Evolutionary conservation across 2,113 vertebrate genomes (phyloP).

Genomic region (Rafetus swinhoei): DNA sequence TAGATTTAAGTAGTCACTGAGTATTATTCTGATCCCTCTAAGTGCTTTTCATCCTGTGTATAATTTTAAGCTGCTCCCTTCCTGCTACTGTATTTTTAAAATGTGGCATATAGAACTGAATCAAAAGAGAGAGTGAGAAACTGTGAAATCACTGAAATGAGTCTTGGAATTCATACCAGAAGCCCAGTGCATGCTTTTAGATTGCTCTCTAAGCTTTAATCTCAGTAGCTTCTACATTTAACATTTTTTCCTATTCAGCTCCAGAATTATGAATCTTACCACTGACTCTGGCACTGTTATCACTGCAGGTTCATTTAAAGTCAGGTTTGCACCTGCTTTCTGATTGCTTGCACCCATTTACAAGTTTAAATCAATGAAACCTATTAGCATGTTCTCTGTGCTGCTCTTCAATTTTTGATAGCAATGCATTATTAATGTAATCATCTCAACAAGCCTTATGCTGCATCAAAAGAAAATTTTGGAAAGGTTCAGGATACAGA

Average conservation of each 20-base stretch:
- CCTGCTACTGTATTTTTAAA: slow-evolving; percentile 9
- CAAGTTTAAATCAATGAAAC: slow-evolving; percentile 77
- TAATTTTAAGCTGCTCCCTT: not conserved
- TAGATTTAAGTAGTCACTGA: not conserved
- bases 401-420: slow-evolving; percentile 73
- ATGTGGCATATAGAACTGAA: not conserved
- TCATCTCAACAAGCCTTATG: slow-evolving; percentile 59
- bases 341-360: slow-evolving; percentile 73
- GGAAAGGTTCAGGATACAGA: slow-evolving; percentile 40
- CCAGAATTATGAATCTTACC: slow-evolving; percentile 56
- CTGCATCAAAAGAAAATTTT: slow-evolving; percentile 48
- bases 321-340: slow-evolving; percentile 68
- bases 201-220: slow-evolving; percentile 21
- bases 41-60: not conserved
- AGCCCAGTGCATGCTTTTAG: not conserved
- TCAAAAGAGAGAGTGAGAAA: not conserved
- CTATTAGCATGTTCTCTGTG: slow-evolving; percentile 71
- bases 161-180: slow-evolving; percentile 16
- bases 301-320: slow-evolving; percentile 59
- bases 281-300: slow-evolving; percentile 30
- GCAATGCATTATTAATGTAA: slow-evolving; percentile 83
- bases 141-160: not conserved
- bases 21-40: not conserved
- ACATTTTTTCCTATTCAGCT: slow-evolving; percentile 30
- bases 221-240: slow-evolving; percentile 19